phyloP scores from a whole-genome alignment of 92 coral and sea anemone genomes.

The Chrysogorgia sp. region DNA sequence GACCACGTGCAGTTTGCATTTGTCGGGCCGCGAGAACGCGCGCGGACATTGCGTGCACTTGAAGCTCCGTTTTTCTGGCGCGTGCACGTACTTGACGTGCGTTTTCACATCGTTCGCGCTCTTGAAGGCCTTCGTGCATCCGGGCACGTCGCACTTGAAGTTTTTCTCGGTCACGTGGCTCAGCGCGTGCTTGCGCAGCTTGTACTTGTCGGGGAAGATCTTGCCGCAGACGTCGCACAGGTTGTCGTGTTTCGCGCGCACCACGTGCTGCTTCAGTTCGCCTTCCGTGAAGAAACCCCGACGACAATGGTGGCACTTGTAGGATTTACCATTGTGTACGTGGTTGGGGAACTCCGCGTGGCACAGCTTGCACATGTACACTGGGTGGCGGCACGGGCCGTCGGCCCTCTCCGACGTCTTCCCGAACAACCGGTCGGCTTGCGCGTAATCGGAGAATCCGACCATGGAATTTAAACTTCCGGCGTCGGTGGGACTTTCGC shows the following conservation, averaged over 20 bases:
- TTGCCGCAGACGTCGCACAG: conserved; percentile 42
- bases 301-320: conserved; percentile 25
- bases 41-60: conserved; percentile 29
- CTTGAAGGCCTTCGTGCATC: conserved; percentile 36
- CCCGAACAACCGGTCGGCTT: neutral
- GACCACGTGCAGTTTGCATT: conserved; percentile 33
- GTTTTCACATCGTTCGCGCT: conserved; percentile 40
- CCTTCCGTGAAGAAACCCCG: conserved; percentile 36
- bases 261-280: conserved; percentile 34
- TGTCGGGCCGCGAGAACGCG: conserved; percentile 33
- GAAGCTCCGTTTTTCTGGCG: conserved; percentile 34
- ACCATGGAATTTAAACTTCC: neutral
- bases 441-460: neutral
- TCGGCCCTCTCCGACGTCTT: neutral
- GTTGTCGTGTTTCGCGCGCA: conserved; percentile 39
- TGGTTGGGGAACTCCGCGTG: conserved; percentile 33
- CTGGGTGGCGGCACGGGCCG: conserved; percentile 20
- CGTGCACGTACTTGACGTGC: conserved; percentile 41
- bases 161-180: conserved; percentile 45
- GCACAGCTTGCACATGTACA: conserved; percentile 29
- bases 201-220: conserved; percentile 37
- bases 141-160: conserved; percentile 38
- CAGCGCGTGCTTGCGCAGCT: conserved; percentile 30
- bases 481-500: neutral
- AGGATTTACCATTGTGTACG: neutral